Evolutionary conservation across 2,888 invertebrate genomes (phyloP), one percentile per base, ranked within the genome.

Genomic region (Orchesellides sinensis): DNA sequence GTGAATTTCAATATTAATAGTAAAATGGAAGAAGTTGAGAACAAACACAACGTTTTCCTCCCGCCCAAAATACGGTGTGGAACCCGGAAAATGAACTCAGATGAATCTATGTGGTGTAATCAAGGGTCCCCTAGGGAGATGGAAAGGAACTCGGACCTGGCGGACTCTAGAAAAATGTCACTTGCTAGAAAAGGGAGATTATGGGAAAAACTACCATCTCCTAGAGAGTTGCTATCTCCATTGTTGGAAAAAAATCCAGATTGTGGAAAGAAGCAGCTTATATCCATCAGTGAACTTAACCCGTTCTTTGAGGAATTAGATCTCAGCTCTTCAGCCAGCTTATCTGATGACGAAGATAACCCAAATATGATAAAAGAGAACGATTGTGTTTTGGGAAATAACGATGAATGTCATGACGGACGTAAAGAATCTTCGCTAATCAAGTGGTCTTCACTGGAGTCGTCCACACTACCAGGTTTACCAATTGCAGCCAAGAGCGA

Each of bases 231-330:
- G 6, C 21, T 10, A 47, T 32, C 52, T 3, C 35, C 66, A 0
- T 27, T 27, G 21, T 23, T 52, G n/a, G 32, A 61, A 17, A 12
- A 8, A 0, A n/a, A n/a, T 32, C 19, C 49, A 17, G 17, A 25
- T 3, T 4, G 2, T 1, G 54, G 10, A 3, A n/a, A 21, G n/a
- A 52, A 65, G 23, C 65, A 35, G n/a, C 25, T 68, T 10, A 21
- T 59, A 8, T 78, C 78, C 8, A 78, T 78, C 23, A 78, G 78
- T 47, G 61, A 69, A 17, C 61, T 78, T 6, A 32, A 78, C 29
- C 78, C 78, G 2, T 68, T 78, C 49, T 78, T 78, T 49, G 78
- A 78, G 10, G 78, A 78, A 27, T 21, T 78, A 1, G 78, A 65
- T 14, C 4, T 6, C 5, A 52, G n/a, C 25, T 65, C 74, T 6